Percentiles rank a stretch among this genome's conserved stretches.
These are phyloP conservation scores for Chelonoidis abingdonii DNA, from an alignment of 2,113 vertebrate genomes.

Conservation along the genomic window DNA sequence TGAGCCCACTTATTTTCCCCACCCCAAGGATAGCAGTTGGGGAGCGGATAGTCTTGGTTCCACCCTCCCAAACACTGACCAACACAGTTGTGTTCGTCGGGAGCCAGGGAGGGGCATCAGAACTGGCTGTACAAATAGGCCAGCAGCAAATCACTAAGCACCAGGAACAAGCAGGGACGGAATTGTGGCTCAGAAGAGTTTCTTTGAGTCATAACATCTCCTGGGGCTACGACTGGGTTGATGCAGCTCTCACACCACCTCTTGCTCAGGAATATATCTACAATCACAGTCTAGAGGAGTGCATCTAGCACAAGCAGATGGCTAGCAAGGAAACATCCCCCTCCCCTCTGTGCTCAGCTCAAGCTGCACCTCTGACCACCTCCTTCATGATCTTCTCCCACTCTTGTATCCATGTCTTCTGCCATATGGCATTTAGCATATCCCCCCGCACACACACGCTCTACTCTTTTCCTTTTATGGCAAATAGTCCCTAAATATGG, in stretches of 20 bases:
- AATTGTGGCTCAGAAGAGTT: neutral
- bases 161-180: neutral
- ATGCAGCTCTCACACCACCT: neutral
- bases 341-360: too few species aligned
- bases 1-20: neutral
- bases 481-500: neutral
- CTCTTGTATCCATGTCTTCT: neutral
- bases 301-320: neutral
- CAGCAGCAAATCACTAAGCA: neutral
- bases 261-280: neutral
- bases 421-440: neutral
- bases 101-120: neutral
- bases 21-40: neutral
- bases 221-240: too few species aligned
- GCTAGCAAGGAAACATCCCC: neutral
- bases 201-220: neutral
- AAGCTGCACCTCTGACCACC: neutral
- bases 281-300: neutral
- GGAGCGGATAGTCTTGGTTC: neutral
- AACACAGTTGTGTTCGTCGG: neutral
- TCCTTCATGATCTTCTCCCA: neutral
- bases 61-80: neutral
- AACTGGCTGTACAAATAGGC: too few species aligned
- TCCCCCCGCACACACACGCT: neutral
- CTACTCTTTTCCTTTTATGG: neutral